Evolutionary conservation across 1,140 invertebrate genomes (phyloP).

Genomic region (Argopecten irradians): DNA sequence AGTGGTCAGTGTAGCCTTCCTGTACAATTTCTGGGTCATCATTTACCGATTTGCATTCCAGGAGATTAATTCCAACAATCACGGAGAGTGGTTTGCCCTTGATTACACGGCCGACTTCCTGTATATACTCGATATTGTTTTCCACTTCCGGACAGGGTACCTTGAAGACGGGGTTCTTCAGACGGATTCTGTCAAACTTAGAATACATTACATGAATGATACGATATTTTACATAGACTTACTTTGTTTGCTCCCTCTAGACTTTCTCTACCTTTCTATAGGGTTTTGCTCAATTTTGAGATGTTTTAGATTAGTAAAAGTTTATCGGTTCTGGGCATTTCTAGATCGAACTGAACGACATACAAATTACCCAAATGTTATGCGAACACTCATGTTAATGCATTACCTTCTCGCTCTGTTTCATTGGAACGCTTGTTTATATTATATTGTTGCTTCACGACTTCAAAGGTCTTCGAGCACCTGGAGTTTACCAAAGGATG

Average conservation of each 20-base stretch:
- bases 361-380: slow-evolving; percentile 98
- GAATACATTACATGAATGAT: slow-evolving; percentile 98
- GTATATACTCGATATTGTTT: slow-evolving; percentile 96
- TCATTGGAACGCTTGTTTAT: slow-evolving; percentile 99
- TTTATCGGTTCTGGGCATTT: slow-evolving; percentile 98
- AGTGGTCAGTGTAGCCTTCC: slow-evolving; percentile 96
- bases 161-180: slow-evolving; percentile 86
- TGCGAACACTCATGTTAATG: slow-evolving; percentile 93
- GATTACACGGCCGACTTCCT: slow-evolving; percentile 98
- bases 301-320: slow-evolving; percentile 97
- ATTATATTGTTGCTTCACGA: slow-evolving; percentile 81
- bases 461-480: slow-evolving; percentile 40
- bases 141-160: slow-evolving; percentile 98
- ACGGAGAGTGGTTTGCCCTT: slow-evolving; percentile 96
- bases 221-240: slow-evolving; percentile 99
- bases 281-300: slow-evolving; percentile 98
- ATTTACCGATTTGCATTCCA: slow-evolving; percentile 99
- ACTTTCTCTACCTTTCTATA: slow-evolving; percentile 98
- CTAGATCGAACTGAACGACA: slow-evolving; percentile 98
- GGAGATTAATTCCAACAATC: slow-evolving; percentile 85
- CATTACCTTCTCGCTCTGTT: slow-evolving; percentile 98
- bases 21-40: slow-evolving; percentile 98
- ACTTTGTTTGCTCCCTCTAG: slow-evolving; percentile 96
- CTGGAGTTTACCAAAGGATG: slow-evolving; percentile 68
- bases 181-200: slow-evolving; percentile 93